These are phyloP conservation scores for Mormyrops attenuatus DNA, from an alignment of 2,797 vertebrate genomes.

Conservation along the genomic window DNA sequence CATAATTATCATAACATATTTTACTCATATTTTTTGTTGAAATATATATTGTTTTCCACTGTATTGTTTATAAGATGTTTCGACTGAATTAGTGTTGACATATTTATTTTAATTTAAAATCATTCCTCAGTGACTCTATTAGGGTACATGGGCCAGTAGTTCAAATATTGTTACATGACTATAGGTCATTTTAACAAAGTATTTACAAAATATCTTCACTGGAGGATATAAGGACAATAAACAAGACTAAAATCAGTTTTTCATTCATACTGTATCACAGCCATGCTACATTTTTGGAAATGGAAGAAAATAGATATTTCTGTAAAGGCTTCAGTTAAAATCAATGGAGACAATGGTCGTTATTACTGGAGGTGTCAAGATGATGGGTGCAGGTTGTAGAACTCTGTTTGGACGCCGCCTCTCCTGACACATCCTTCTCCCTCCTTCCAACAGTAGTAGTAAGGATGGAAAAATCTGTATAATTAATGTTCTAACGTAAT, in stretches of 20 bases:
- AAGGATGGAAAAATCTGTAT: constrained; percentile 42
- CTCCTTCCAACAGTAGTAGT: constrained; percentile 63
- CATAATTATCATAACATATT: not conserved
- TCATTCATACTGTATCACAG: not conserved
- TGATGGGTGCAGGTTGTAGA: not conserved
- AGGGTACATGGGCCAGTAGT: not conserved
- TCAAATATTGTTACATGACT: not conserved
- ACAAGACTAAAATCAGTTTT: not conserved
- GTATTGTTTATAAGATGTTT: not conserved
- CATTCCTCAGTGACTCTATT: not conserved
- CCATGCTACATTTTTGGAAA: not conserved
- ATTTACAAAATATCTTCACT: not conserved
- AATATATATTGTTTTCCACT: not conserved
- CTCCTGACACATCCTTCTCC: constrained; percentile 29
- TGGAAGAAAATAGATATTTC: not conserved
- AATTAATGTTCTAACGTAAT: constrained; percentile 57
- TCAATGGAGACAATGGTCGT: not conserved
- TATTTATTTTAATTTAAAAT: constrained; percentile 18
- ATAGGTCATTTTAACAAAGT: not conserved
- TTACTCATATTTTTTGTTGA: not conserved
- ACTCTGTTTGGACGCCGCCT: not conserved
- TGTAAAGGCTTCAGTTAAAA: not conserved
- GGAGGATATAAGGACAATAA: not conserved
- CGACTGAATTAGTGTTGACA: constrained; percentile 15
- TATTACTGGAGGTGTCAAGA: not conserved